Evolutionary conservation across 2,888 invertebrate genomes (phyloP).

Genomic region (Nasonovia ribisnigri): DNA sequence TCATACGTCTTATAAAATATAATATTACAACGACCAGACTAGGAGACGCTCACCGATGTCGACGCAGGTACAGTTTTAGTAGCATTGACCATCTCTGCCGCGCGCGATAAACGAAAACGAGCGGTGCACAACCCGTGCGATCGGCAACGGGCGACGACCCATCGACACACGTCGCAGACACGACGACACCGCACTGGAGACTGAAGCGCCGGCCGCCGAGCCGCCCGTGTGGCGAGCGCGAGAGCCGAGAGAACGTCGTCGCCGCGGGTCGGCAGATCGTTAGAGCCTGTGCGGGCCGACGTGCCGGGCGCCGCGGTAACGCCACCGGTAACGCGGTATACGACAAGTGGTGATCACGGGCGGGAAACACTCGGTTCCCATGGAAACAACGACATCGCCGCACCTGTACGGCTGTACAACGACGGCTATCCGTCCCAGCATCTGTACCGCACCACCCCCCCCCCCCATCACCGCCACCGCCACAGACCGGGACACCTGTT

Average conservation of each 20-base stretch:
- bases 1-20: no score
- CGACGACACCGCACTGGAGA: not conserved
- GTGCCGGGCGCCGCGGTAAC: not conserved
- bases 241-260: not conserved
- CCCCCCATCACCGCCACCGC: not conserved
- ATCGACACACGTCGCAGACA: not conserved
- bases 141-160: not conserved
- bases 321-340: not conserved
- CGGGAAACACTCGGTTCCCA: not conserved
- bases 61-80: not conserved
- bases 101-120: not conserved
- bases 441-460: no score
- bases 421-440: not conserved
- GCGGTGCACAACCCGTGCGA: not conserved
- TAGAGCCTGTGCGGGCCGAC: not conserved
- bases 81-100: not conserved
- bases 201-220: no score
- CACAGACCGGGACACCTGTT: no score
- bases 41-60: not conserved
- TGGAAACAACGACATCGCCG: not conserved
- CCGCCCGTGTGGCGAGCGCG: not conserved
- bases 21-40: not conserved
- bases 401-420: not conserved
- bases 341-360: not conserved
- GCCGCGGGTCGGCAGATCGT: not conserved